A percentile compares a stretch with the other conserved stretches of the same genome.
Evolutionary conservation across 2,797 vertebrate species (phyloP).

Genomic region (Etheostoma nigrum): DNA sequence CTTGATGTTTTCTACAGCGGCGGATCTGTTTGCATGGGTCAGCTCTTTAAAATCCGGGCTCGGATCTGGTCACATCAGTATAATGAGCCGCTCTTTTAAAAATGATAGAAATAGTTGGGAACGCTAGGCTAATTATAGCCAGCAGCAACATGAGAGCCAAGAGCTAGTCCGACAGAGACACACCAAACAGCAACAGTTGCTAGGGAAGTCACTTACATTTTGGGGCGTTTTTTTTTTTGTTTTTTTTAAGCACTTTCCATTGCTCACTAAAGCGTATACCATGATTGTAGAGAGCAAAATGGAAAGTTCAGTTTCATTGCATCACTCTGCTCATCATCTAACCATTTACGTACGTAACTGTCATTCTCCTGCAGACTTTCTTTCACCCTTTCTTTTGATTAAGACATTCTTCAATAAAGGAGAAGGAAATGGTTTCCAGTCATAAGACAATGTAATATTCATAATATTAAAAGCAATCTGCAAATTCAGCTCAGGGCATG

Average conservation of each 20-base stretch:
- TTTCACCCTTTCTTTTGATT: not conserved
- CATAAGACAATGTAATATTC: not conserved
- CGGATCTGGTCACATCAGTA: slow-evolving; percentile 36
- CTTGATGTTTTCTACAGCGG: slow-evolving; percentile 59
- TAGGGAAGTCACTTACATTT: slow-evolving; percentile 61
- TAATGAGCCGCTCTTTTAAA: slow-evolving; percentile 54
- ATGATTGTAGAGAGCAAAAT: slow-evolving; percentile 21
- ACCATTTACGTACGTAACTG: not conserved
- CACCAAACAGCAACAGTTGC: slow-evolving; percentile 77
- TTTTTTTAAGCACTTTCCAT: not conserved
- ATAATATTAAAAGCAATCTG: not conserved
- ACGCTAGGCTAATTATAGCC: slow-evolving; percentile 76
- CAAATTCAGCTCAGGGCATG: slow-evolving; percentile 33
- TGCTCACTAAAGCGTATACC: slow-evolving; percentile 6
- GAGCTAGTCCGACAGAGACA: slow-evolving; percentile 34
- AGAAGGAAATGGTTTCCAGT: not conserved
- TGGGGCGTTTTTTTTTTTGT: not conserved
- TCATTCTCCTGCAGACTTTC: not conserved
- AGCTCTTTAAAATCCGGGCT: slow-evolving; percentile 18
- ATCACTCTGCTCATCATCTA: not conserved
- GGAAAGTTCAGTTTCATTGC: slow-evolving; percentile 28
- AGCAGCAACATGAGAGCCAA: slow-evolving; percentile 63
- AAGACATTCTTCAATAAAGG: not conserved
- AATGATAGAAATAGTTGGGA: slow-evolving; percentile 56
- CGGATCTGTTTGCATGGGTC: slow-evolving; percentile 45